Percentiles rank a stretch among this genome's conserved stretches.
phyloP scores from a whole-genome alignment of 2,888 invertebrate genomes.

The Limulus polyphemus region DNA sequence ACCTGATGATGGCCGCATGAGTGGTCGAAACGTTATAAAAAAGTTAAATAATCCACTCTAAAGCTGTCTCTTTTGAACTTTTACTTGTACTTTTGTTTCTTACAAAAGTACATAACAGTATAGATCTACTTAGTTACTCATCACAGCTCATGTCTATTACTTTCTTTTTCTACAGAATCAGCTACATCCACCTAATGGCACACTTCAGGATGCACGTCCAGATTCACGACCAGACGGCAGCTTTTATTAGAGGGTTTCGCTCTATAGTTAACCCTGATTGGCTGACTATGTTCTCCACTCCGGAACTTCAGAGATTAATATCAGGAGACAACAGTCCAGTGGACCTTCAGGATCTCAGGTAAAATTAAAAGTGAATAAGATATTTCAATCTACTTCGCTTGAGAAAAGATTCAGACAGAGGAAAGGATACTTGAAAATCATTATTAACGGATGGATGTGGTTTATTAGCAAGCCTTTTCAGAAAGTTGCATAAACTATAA shows the following conservation, averaged over 20 bases:
- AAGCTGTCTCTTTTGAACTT: slow-evolving; percentile 20
- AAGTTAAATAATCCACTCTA: too few species aligned
- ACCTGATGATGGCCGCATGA: too few species aligned
- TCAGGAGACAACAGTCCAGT: slow-evolving; percentile 91
- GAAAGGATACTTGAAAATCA: not conserved
- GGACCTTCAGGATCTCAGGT: slow-evolving; percentile 51
- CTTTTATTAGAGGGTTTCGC: slow-evolving; percentile 91
- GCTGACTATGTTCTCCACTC: slow-evolving; percentile 86
- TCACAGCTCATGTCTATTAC: not conserved
- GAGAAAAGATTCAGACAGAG: not conserved
- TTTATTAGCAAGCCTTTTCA: not conserved
- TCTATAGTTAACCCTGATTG: slow-evolving; percentile 91
- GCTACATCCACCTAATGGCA: slow-evolving; percentile 96
- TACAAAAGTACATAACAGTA: too few species aligned
- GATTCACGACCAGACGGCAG: slow-evolving; percentile 90
- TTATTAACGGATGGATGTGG: too few species aligned
- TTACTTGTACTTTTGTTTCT: not conserved
- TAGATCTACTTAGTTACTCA: not conserved
- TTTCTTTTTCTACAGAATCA: slow-evolving; percentile 54
- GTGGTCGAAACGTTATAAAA: too few species aligned
- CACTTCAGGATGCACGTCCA: slow-evolving; percentile 97
- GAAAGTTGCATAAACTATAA: not conserved
- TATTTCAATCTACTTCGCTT: not conserved
- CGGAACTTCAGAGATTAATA: slow-evolving; percentile 86
- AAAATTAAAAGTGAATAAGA: not conserved